These are phyloP conservation scores for Cepaea nemoralis DNA, from an alignment of 1,140 invertebrate genomes.

Conservation along the genomic window DNA sequence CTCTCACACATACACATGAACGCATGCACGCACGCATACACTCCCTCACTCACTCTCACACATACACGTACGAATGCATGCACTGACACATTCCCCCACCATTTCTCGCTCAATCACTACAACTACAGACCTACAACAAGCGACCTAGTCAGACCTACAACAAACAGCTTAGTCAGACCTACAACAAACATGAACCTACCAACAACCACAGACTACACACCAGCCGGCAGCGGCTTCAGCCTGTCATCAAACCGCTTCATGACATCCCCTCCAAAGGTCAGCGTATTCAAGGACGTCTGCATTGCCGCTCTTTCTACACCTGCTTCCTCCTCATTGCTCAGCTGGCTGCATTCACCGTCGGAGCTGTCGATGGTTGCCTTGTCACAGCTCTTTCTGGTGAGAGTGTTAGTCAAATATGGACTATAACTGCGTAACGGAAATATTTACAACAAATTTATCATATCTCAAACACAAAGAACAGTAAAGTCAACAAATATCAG, in stretches of 20 bases:
- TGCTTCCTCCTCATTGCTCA: not conserved
- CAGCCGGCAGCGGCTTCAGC: not conserved
- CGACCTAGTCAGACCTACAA: too few relatives aligned
- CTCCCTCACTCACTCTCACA: too few relatives aligned
- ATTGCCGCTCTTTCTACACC: not conserved
- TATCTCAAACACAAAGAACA: not conserved
- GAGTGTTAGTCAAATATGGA: not conserved
- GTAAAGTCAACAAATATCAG: too few relatives aligned
- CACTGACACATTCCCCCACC: too few relatives aligned
- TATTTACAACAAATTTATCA: not conserved
- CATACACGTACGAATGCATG: too few relatives aligned
- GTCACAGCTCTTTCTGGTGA: not conserved
- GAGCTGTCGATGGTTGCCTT: not conserved
- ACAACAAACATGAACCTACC: too few relatives aligned
- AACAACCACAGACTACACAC: not conserved
- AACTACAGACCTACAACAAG: too few relatives aligned
- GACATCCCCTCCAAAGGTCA: not conserved
- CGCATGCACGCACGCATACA: too few relatives aligned
- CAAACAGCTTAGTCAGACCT: too few relatives aligned
- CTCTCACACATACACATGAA: too few relatives aligned
- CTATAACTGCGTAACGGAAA: not conserved
- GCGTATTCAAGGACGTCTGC: not conserved
- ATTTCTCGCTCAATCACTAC: too few relatives aligned
- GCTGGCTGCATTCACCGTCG: not conserved
- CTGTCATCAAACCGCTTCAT: not conserved